A percentile compares a stretch with the other conserved stretches of the same genome.
phyloP scores from a whole-genome alignment of 2,888 invertebrate species.

The Xylocampa areola region DNA sequence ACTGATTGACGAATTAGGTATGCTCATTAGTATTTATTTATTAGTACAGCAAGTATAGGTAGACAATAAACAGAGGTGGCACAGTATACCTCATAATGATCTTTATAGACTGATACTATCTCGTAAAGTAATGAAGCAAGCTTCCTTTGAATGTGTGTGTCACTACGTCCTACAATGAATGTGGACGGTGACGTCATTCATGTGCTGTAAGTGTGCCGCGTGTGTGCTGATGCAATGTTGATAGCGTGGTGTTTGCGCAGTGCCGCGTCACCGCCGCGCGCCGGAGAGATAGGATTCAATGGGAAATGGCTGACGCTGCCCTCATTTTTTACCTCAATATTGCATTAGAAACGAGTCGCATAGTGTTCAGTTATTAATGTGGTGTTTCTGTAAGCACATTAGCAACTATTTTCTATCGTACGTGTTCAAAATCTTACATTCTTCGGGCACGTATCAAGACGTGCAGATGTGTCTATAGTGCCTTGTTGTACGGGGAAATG shows the following conservation, averaged over 20 bases:
- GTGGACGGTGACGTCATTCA: not conserved
- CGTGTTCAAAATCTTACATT: too few species aligned
- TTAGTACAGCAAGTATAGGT: too few species aligned
- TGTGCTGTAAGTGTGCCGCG: conserved; percentile 9
- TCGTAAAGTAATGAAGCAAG: conserved; percentile 9
- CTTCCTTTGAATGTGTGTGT: conserved; percentile 17
- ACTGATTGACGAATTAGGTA: too few species aligned
- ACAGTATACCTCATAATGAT: not conserved
- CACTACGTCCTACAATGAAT: conserved; percentile 4
- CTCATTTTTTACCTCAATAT: conserved; percentile 36
- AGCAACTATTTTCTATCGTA: too few species aligned
- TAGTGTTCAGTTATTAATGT: not conserved
- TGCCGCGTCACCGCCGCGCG: conserved; percentile 13
- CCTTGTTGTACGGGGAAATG: too few species aligned
- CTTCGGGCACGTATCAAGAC: too few species aligned
- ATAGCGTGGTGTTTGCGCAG: conserved; percentile 53
- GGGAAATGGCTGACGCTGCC: conserved; percentile 22
- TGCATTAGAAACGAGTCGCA: conserved; percentile 7
- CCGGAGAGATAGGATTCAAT: conserved; percentile 42
- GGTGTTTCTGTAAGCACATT: not conserved
- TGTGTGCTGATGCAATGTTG: conserved; percentile 63
- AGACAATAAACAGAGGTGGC: too few species aligned
- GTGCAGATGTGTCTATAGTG: too few species aligned
- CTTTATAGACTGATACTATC: conserved; percentile 1
- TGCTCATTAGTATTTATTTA: too few species aligned